phyloP scores from a whole-genome alignment of 2,797 vertebrate species.

The Avahi laniger region DNA sequence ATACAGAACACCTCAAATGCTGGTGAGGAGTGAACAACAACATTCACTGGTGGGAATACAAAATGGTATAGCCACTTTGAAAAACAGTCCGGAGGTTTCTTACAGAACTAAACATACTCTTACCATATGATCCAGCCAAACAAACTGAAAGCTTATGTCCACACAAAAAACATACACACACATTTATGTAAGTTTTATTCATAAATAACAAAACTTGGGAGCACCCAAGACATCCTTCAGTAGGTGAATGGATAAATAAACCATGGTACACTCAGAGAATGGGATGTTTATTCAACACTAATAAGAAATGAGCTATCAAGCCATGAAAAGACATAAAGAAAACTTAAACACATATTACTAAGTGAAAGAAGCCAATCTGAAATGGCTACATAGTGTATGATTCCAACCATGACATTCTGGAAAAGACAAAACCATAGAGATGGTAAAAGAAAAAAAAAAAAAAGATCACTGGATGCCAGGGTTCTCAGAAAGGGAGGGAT shows the following conservation, averaged over 20 bases:
- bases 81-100: background rate
- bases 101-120: background rate
- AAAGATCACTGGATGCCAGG: background rate
- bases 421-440: background rate
- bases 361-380: background rate
- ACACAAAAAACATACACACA: background rate
- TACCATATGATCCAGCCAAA: background rate
- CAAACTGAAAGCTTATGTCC: background rate
- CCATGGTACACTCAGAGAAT: background rate
- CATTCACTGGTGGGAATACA: background rate
- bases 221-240: background rate
- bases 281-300: background rate
- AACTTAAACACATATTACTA: background rate
- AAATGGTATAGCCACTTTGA: background rate
- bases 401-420: background rate
- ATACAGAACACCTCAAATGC: background rate
- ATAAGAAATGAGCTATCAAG: background rate
- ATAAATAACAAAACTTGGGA: background rate
- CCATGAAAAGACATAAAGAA: background rate
- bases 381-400: background rate
- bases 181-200: background rate
- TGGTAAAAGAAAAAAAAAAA: background rate
- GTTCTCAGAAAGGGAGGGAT: background rate
- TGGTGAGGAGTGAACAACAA: background rate
- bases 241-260: background rate